Base-by-base conservation (phyloP, 2,888 invertebrate species). In the Alloplasta piceator region DNA sequence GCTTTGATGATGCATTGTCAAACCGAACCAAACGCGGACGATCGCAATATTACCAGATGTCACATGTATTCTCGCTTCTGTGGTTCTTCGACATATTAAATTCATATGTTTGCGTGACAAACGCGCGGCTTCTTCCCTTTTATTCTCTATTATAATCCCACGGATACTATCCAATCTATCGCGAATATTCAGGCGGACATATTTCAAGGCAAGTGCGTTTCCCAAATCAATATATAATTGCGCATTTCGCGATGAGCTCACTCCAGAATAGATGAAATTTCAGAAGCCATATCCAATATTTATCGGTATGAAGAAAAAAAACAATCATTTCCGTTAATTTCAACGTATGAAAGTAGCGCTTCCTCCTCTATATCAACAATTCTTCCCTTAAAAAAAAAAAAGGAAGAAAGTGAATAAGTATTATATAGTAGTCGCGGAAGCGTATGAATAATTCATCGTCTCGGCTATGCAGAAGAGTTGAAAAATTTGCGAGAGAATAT, bases 1-100 rank as follows among this genome's bases (percentile, higher is more conserved):
- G 48, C 50, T 70, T 36, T 60, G 60, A 66, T 72, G 66, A 78
- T 38, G 58, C 60, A 72, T 78, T 72, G 72, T 67, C 52, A 63
- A 50, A 63, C 61, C 52, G 41, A 52, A 72, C 52, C 6, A 72
- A 14, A 10, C 60, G 46, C 12, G 43, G 26, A 64, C 46, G 58
- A 71, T 58, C 48, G 26, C 26, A 26, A 26, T 26, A 26, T 26
- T 26, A 36, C 58, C 36, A 6, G 38, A 39, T 39, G 10, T 0
- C 61, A 36, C 68, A 46, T 70, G 52, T 26, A 26, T 55, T 50
- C 39, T 43, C 41, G 55, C 39, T 56, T 61, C 14, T 61, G 9
- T 50, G 60, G 41, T 50, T 58, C 38, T 39, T 61, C 50, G 60
- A 26, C 26, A 26, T 26, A 26, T 26, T 26, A 26, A 26, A 26